A percentile compares a stretch with the other conserved stretches of the same genome.
Evolutionary conservation across 2,797 vertebrate genomes (phyloP).

Genomic region (Emydoidea blandingii): DNA sequence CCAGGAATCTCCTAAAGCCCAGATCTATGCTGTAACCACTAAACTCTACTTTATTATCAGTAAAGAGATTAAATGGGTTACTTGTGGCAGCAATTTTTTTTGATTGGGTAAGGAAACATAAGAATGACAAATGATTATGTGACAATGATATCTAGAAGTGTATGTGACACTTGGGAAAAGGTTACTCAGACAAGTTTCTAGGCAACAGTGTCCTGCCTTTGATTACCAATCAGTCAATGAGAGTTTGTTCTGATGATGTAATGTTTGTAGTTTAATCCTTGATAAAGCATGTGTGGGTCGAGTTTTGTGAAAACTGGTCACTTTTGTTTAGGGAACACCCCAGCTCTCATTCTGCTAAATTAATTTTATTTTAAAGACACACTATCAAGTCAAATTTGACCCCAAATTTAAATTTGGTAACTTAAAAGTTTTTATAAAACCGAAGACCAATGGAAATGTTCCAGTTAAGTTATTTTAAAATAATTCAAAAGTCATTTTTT

Average conservation of each 20-base stretch:
- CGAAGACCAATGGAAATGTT: background rate
- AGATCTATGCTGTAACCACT: background rate
- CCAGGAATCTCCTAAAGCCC: conserved; percentile 44
- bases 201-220: conserved; percentile 68
- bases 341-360: conserved; percentile 7
- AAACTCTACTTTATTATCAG: background rate
- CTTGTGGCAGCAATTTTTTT: background rate
- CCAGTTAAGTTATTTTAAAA: conserved; percentile 17
- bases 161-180: conserved; percentile 74
- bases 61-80: background rate
- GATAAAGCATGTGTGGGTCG: conserved; percentile 56
- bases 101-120: conserved; percentile 18
- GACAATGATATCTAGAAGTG: conserved; percentile 51
- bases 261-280: conserved; percentile 47
- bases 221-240: conserved; percentile 66
- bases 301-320: conserved; percentile 45
- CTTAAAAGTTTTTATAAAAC: background rate
- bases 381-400: conserved; percentile 21
- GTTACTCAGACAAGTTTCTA: conserved; percentile 78
- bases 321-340: background rate
- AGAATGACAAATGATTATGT: conserved; percentile 63
- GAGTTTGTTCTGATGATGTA: conserved; percentile 57
- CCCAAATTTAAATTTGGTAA: background rate
- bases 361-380: background rate
- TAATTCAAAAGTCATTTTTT: background rate